Percentiles rank a stretch among this genome's conserved stretches.
phyloP scores from a whole-genome alignment of 2,888 invertebrate species.

The Drosophila fungiperda region DNA sequence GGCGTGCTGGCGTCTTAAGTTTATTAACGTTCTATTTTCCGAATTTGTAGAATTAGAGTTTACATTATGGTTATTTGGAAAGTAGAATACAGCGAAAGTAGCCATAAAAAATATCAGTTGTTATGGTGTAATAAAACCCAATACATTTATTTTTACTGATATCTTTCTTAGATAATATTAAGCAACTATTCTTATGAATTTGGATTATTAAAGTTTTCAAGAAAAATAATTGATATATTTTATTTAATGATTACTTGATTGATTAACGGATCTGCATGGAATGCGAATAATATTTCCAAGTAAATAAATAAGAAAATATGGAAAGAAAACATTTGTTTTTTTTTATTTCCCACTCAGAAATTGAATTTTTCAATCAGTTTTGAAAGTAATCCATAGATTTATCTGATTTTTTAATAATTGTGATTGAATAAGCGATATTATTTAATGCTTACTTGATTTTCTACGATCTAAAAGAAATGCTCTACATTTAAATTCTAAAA shows the following conservation, averaged over 20 bases:
- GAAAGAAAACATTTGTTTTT: background rate
- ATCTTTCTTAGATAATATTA: background rate
- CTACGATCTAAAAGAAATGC: background rate
- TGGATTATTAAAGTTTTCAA: background rate
- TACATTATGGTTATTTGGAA: background rate
- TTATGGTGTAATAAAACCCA: background rate
- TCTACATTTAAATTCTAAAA: too few species aligned
- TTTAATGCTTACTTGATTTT: background rate
- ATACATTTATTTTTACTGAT: background rate
- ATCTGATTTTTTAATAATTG: background rate
- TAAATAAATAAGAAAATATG: background rate
- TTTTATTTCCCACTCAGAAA: background rate
- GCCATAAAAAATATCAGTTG: background rate
- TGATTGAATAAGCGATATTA: background rate
- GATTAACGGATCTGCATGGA: background rate
- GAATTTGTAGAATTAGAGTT: slow-evolving; percentile 33
- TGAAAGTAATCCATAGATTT: rapidly evolving
- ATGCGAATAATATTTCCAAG: background rate
- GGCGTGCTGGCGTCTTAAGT: slow-evolving; percentile 75
- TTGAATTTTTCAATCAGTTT: background rate
- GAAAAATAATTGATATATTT: background rate
- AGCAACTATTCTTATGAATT: background rate
- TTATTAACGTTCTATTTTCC: slow-evolving; percentile 57
- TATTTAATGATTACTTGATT: background rate
- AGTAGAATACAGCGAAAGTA: background rate